Evolutionary conservation across 2,888 invertebrate species (phyloP).

Genomic region (Zygaena filipendulae): DNA sequence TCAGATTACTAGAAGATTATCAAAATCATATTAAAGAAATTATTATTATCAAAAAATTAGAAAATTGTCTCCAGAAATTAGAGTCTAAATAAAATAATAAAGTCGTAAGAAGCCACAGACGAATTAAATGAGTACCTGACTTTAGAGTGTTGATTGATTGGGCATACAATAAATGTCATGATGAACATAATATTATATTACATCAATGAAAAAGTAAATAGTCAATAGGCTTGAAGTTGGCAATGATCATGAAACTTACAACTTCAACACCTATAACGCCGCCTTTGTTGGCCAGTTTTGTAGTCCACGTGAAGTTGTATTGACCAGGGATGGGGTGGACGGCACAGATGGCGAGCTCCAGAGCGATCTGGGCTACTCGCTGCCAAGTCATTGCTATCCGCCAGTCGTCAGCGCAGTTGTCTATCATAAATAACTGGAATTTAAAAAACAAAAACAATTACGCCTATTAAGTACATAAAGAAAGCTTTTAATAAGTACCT

Average conservation of each 20-base stretch:
- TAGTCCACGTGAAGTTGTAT: constrained; percentile 96
- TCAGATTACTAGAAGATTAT: constrained; percentile 24
- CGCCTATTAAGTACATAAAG: constrained; percentile 1
- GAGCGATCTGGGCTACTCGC: constrained; percentile 90
- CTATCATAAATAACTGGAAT: constrained; percentile 98
- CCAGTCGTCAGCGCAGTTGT: constrained; percentile 99
- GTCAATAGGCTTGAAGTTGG: too few species aligned
- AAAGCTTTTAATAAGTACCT: too few species aligned
- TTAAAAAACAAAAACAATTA: constrained; percentile 7
- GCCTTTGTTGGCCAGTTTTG: constrained; percentile 91
- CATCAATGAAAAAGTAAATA: too few species aligned
- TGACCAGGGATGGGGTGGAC: constrained; percentile 98
- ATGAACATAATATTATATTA: too few species aligned
- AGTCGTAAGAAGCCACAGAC: too few species aligned
- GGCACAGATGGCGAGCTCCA: constrained; percentile 95
- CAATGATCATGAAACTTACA: too few species aligned
- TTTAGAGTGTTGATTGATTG: too few species aligned
- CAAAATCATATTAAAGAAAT: constrained; percentile 2
- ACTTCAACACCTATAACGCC: constrained; percentile 74
- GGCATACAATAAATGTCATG: too few species aligned
- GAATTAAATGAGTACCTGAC: too few species aligned
- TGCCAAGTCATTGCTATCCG: constrained; percentile 99
- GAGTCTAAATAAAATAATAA: too few species aligned
- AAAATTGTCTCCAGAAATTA: too few species aligned
- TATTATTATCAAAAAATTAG: too few species aligned